Percentiles rank a stretch among this genome's conserved stretches.
phyloP scores from a whole-genome alignment of 2,113 vertebrate genomes.

The Trinectes maculatus region DNA sequence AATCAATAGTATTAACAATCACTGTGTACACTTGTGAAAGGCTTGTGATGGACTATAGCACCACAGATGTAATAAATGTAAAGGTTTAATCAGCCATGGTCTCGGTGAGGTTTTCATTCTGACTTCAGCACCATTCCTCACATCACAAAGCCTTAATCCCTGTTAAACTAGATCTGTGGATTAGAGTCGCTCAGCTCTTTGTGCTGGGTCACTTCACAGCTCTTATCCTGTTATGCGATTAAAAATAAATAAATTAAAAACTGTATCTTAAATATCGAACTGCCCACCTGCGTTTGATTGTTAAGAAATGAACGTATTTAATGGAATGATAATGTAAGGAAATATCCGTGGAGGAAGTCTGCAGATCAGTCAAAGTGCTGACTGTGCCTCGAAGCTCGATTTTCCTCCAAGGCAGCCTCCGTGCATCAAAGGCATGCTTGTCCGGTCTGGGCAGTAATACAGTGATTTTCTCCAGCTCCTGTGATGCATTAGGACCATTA shows the following conservation, averaged over 20 bases:
- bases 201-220: neutral
- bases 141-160: constrained; percentile 21
- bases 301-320: neutral
- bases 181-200: constrained; percentile 22
- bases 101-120: neutral
- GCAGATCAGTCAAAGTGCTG: constrained; percentile 33
- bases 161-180: constrained; percentile 1
- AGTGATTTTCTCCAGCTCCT: constrained; percentile 57
- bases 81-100: too few relatives aligned
- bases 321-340: constrained; percentile 14
- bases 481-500: constrained; percentile 62
- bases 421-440: constrained; percentile 64
- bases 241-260: neutral
- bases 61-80: neutral
- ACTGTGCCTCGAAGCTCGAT: constrained; percentile 16
- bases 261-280: neutral
- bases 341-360: constrained; percentile 16
- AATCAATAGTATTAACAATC: too few relatives aligned
- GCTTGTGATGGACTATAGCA: too few relatives aligned
- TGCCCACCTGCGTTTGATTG: neutral
- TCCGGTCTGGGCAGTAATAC: constrained; percentile 57
- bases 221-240: constrained; percentile 10
- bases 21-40: too few relatives aligned
- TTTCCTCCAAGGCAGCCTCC: constrained; percentile 27
- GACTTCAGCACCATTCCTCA: neutral